Conservation (phyloP, 1,140 invertebrate genomes). For the Thaumatotibia leucotreta region DNA sequence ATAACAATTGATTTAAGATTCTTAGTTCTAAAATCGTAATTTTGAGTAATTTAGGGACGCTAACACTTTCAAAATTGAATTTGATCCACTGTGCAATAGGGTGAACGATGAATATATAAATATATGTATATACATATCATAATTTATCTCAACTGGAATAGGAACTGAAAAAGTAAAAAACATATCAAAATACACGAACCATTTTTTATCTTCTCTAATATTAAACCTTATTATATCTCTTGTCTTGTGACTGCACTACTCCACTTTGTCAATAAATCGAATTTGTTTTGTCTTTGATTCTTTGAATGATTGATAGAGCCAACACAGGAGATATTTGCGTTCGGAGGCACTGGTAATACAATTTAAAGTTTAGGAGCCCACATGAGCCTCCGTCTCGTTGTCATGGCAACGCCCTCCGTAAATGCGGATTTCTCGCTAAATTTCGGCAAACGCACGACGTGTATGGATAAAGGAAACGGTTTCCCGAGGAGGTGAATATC, state of each 20-base stretch:
- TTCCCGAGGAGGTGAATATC: constrained; percentile 68
- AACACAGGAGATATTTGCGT: constrained; percentile 48
- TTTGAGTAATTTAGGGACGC: too few relatives aligned
- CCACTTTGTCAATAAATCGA: neutral
- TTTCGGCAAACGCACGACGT: constrained; percentile 53
- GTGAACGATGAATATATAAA: too few relatives aligned
- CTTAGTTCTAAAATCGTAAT: too few relatives aligned
- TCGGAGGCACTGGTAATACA: constrained; percentile 57
- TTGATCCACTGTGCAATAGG: too few relatives aligned
- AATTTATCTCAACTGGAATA: too few relatives aligned
- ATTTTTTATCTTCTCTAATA: too few relatives aligned
- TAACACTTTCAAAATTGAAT: too few relatives aligned
- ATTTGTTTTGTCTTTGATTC: constrained; percentile 6
- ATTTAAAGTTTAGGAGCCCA: constrained; percentile 71
- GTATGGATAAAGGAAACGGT: constrained; percentile 62
- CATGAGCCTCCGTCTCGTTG: constrained; percentile 66
- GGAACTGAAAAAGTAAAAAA: too few relatives aligned
- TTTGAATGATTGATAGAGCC: constrained; percentile 36
- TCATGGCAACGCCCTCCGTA: constrained; percentile 61
- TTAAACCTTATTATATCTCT: too few relatives aligned
- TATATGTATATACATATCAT: too few relatives aligned
- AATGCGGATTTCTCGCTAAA: constrained; percentile 41
- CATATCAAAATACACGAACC: too few relatives aligned
- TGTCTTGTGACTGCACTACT: neutral
- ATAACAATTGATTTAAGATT: too few relatives aligned